Conservation (phyloP, 2,888 invertebrate genomes). For the Eumerus sabulonum region DNA sequence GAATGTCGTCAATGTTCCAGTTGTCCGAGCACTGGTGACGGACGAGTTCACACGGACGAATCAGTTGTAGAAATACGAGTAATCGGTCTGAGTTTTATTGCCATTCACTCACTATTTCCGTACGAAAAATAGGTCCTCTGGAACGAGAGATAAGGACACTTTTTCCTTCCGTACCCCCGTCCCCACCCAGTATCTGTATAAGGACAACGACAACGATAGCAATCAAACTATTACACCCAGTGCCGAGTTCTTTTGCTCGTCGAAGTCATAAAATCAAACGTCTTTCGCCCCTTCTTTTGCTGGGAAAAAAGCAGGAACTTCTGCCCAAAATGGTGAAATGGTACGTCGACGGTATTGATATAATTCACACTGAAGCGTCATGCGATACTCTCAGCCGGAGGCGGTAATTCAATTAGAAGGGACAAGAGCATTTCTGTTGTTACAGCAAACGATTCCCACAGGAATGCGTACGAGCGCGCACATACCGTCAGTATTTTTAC, state of each 20-base stretch:
- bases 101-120: slow-evolving; percentile 7
- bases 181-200: no score
- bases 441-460: slow-evolving; percentile 32
- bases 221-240: slow-evolving; percentile 1
- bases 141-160: slow-evolving; percentile 9
- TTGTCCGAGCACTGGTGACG: neutral
- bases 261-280: no score
- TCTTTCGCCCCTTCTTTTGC: no score
- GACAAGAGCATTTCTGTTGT: slow-evolving; percentile 26
- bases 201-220: neutral
- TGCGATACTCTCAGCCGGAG: neutral
- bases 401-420: slow-evolving; percentile 43
- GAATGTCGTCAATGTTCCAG: no score
- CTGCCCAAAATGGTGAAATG: no score
- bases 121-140: slow-evolving; percentile 20
- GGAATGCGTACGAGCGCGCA: slow-evolving; percentile 4
- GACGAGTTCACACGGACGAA: neutral
- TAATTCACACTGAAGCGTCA: slow-evolving; percentile 21
- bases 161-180: no score
- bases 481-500: neutral
- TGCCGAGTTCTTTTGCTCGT: neutral
- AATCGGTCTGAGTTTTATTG: slow-evolving; percentile 9
- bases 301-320: no score
- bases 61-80: slow-evolving; percentile 6
- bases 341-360: slow-evolving; percentile 21